Base-by-base conservation (phyloP, 2,888 invertebrate species). In the Drosophila subsilvestris region DNA sequence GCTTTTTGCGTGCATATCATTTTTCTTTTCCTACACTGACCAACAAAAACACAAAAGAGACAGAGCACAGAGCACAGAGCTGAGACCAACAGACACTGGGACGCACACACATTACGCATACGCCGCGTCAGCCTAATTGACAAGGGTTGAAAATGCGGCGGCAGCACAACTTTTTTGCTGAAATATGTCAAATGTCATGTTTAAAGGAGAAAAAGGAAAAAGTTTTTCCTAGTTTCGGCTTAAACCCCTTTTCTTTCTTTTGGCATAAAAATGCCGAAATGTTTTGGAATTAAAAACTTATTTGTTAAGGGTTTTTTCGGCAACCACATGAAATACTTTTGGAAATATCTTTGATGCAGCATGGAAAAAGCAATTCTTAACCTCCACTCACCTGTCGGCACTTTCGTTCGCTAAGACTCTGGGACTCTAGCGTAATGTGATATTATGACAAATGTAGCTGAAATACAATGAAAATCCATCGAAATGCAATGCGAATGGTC, bases 101-200 rank as follows among this genome's bases (percentile, higher is more conserved):
- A 47, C 50, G 32, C 63, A 37, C 57, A 60, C 65, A 72, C 69
- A 87, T 82, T 70, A 82, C 71, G 86, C 78, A 85, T 83, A 82
- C 82, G 86, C 83, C 77, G 65, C 79, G 83, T 83, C 83, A 87
- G 79, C 86, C 74, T 77, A 85, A 88, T 88, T 85, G 85, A 88
- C 84, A 85, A 88, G 85, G 88, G 88, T 88, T 79, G 55, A 62
- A 67, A 79, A 67, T 76, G 82, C 75, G 79, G 62, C 73, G 68
- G 71, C 66, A 62, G 73, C 79, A 72, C 65, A 86, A 80, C 68
- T 69, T 65, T 75, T 71, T 76, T 57, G 75, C 62, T 73, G 71
- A 74, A 83, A 85, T 83, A 88, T 85, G 86, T 85, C 80, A 85
- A 80, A 83, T 77, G 88, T 79, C 79, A 66, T 77, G 74, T 59